These are phyloP conservation scores for Agrochola circellaris DNA, from an alignment of 2,888 invertebrate species.

Conservation along the genomic window DNA sequence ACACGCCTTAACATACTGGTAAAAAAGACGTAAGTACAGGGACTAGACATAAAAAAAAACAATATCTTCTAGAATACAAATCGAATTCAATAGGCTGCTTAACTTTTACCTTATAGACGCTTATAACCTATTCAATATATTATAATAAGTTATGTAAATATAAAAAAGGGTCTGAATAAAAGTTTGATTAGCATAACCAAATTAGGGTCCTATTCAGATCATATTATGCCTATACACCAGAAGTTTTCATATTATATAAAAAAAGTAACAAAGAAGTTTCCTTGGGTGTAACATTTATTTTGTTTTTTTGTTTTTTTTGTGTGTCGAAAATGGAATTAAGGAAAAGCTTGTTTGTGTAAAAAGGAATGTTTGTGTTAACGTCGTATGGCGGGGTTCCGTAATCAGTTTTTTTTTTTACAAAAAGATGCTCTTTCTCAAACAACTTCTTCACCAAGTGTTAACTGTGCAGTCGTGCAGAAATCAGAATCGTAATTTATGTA, in stretches of 20 bases:
- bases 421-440: background rate
- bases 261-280: constrained; percentile 13
- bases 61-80: background rate
- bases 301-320: background rate
- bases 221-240: constrained; percentile 1
- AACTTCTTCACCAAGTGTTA: background rate
- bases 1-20: background rate
- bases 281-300: background rate
- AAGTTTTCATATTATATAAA: constrained; percentile 8
- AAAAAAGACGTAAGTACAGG: background rate
- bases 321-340: constrained; percentile 60
- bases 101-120: background rate
- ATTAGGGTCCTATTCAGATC: constrained; percentile 30
- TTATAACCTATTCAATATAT: constrained; percentile 14
- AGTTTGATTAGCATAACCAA: constrained; percentile 35
- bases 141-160: background rate
- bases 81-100: background rate
- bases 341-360: constrained; percentile 11
- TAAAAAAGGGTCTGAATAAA: constrained; percentile 31
- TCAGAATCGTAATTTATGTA: background rate
- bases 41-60: background rate
- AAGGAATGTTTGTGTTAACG: no score
- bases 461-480: background rate
- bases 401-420: background rate
- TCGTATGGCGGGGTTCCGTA: no score